These are phyloP conservation scores for Agapornis roseicollis DNA, from an alignment of 2,113 vertebrate species.

Conservation along the genomic window DNA sequence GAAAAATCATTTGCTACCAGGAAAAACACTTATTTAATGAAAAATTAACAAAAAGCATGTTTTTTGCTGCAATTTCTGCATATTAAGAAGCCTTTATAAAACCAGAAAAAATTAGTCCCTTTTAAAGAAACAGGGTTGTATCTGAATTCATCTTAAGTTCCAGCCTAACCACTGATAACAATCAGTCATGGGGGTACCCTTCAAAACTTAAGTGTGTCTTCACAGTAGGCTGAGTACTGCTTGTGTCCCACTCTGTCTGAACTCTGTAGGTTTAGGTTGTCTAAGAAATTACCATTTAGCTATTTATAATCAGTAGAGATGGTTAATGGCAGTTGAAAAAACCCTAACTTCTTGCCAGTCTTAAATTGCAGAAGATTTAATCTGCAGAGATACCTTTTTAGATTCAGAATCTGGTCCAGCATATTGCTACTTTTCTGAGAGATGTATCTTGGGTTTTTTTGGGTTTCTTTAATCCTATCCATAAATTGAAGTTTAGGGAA, in stretches of 20 bases:
- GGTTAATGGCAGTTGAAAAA: background rate
- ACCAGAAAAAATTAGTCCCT: background rate
- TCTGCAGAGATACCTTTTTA: background rate
- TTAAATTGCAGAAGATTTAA: background rate
- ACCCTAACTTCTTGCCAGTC: background rate
- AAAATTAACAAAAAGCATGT: background rate
- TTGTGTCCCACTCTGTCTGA: background rate
- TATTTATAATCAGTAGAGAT: background rate
- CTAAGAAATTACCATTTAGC: background rate
- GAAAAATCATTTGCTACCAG: background rate
- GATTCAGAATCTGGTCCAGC: fast-evolving
- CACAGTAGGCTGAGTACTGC: background rate
- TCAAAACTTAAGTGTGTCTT: background rate
- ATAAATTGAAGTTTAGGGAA: background rate
- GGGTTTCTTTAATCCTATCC: background rate
- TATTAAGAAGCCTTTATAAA: background rate
- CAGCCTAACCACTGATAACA: background rate
- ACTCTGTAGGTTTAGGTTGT: background rate
- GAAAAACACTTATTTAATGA: background rate
- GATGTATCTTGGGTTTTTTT: background rate
- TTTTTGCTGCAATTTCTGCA: background rate
- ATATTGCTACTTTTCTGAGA: background rate
- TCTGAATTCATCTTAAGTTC: background rate
- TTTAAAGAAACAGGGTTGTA: background rate
- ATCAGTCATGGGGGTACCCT: background rate